Evolutionary conservation across 2,113 vertebrate genomes (phyloP).

Genomic region (Mus spicilegus): DNA sequence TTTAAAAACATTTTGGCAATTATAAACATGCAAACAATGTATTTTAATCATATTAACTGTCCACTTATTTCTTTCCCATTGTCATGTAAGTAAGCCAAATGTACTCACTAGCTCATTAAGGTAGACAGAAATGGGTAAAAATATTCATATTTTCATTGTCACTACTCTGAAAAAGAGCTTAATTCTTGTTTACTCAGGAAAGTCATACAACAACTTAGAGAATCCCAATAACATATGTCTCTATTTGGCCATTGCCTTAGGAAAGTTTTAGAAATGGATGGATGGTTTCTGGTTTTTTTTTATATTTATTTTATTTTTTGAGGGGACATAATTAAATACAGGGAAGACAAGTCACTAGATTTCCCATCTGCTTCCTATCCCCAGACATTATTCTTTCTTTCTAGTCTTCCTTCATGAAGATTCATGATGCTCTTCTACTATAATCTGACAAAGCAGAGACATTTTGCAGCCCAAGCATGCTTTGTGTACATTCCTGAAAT

Average conservation of each 20-base stretch:
- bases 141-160: neutral
- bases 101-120: neutral
- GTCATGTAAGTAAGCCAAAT: neutral
- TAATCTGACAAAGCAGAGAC: neutral
- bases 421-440: accelerated
- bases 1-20: neutral
- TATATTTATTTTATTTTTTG: neutral
- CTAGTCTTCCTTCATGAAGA: neutral
- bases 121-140: neutral
- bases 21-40: neutral
- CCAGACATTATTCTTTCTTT: neutral
- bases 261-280: neutral
- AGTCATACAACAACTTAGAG: neutral
- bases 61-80: neutral
- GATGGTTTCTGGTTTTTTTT: neutral
- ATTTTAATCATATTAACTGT: neutral
- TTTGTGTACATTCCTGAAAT: neutral
- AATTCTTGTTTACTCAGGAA: accelerated
- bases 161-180: neutral
- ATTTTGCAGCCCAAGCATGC: neutral
- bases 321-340: neutral
- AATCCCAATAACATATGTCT: neutral
- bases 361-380: neutral
- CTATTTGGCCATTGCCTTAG: neutral
- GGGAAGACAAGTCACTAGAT: too few relatives aligned